Conservation (phyloP, 2,797 vertebrate species). For the Dendrocincla fuliginosa region DNA sequence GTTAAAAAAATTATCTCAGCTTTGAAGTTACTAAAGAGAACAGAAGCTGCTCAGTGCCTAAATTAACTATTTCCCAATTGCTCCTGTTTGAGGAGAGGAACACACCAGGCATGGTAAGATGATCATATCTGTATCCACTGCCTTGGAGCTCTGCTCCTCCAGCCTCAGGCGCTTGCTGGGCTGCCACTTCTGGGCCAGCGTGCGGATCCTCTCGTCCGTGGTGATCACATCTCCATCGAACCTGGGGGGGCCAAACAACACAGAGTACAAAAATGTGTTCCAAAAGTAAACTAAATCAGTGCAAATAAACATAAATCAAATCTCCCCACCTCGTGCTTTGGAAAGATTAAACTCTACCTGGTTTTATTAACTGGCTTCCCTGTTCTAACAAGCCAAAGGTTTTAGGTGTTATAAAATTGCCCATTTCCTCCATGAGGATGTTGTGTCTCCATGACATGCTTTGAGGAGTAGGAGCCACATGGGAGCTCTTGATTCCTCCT, state of each 20-base stretch:
- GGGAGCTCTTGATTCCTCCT: not conserved
- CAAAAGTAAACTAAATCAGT: not conserved
- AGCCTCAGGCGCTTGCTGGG: constrained; percentile 82
- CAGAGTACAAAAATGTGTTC: not conserved
- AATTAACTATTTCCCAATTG: not conserved
- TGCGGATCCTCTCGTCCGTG: constrained; percentile 92
- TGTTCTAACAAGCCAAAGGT: not conserved
- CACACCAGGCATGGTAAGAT: constrained; percentile 90
- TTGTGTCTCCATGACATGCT: not conserved
- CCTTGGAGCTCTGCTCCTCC: constrained; percentile 90
- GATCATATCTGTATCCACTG: constrained; percentile 95
- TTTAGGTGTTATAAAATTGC: not conserved
- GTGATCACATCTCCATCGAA: constrained; percentile 94
- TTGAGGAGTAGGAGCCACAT: not conserved
- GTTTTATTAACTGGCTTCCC: not conserved
- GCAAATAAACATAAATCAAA: not conserved
- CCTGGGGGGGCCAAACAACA: constrained; percentile 64
- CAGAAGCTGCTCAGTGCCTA: not conserved
- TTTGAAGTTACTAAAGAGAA: not conserved
- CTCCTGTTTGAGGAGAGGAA: not conserved
- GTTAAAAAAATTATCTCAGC: not conserved
- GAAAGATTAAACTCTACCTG: not conserved
- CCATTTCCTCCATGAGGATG: not conserved
- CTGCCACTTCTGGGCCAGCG: constrained; percentile 94
- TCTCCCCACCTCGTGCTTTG: not conserved